These are phyloP conservation scores for Ormyrus pomaceus DNA, from an alignment of 2,888 invertebrate species.

Conservation along the genomic window DNA sequence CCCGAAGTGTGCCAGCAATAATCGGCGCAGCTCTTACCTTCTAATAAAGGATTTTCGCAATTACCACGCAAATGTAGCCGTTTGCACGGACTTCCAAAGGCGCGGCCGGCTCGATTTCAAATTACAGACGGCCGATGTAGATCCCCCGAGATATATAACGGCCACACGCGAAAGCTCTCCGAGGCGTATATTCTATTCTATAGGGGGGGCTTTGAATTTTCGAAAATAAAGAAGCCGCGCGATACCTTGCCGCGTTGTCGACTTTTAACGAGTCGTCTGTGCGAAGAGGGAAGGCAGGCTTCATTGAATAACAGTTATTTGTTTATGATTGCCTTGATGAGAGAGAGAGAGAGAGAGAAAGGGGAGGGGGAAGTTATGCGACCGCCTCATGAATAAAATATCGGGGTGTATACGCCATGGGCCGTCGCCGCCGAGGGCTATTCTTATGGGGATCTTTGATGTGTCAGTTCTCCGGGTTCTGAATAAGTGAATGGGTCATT, in stretches of 20 bases:
- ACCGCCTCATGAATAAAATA: constrained; percentile 52
- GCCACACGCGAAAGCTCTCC: background rate
- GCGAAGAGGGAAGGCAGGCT: background rate
- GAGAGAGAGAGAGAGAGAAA: constrained; percentile 20
- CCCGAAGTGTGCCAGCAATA: constrained; percentile 47
- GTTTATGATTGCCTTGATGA: constrained; percentile 48
- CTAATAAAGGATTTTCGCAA: constrained; percentile 48
- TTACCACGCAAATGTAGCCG: constrained; percentile 41
- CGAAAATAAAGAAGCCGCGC: background rate
- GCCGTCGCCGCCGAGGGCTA: constrained; percentile 1
- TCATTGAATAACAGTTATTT: constrained; percentile 50
- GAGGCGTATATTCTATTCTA: constrained; percentile 26
- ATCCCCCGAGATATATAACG: background rate
- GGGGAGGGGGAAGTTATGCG: constrained; percentile 49
- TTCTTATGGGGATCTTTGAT: constrained; percentile 42
- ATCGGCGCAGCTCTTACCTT: constrained; percentile 31
- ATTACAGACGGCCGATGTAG: constrained; percentile 16
- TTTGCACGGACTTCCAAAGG: constrained; percentile 18
- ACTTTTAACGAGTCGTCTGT: background rate
- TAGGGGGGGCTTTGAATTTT: constrained; percentile 35
- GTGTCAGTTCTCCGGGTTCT: constrained; percentile 20
- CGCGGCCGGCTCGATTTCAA: constrained; percentile 43
- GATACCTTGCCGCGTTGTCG: background rate
- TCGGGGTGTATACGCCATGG: constrained; percentile 1
- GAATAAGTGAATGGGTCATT: constrained; percentile 47